A percentile compares a stretch with the other conserved stretches of the same genome.
These are phyloP conservation scores for Carcina quercana DNA, from an alignment of 2,888 invertebrate species.

Conservation along the genomic window DNA sequence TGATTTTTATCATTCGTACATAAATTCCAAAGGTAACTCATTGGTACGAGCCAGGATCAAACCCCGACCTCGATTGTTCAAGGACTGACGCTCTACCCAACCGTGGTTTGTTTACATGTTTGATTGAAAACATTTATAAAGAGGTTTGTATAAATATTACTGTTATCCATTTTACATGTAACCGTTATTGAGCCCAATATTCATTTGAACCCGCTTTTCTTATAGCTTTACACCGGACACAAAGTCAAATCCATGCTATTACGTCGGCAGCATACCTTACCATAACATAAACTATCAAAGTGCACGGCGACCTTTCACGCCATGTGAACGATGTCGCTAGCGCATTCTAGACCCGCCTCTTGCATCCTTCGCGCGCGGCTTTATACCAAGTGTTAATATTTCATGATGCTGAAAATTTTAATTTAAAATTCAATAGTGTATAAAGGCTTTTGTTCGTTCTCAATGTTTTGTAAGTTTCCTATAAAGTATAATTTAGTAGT, in stretches of 20 bases:
- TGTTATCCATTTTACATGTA: too few relatives aligned
- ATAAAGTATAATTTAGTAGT: too few relatives aligned
- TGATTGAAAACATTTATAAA: too few relatives aligned
- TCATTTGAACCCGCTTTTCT: constrained; percentile 20
- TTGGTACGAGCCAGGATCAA: too few relatives aligned
- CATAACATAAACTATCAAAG: constrained; percentile 40
- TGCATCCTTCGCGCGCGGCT: constrained; percentile 40
- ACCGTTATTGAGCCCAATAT: too few relatives aligned
- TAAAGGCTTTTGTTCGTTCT: constrained; percentile 18
- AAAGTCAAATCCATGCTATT: constrained; percentile 31
- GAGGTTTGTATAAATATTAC: too few relatives aligned
- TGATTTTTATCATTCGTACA: too few relatives aligned
- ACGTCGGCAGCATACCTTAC: constrained; percentile 31
- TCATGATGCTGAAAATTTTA: constrained; percentile 52
- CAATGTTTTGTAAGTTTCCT: constrained; percentile 15
- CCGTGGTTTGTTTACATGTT: too few relatives aligned
- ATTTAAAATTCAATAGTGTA: constrained; percentile 43
- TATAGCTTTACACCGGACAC: constrained; percentile 14
- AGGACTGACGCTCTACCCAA: too few relatives aligned
- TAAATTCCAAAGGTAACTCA: too few relatives aligned
- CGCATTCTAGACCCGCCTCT: constrained; percentile 53
- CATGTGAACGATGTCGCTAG: constrained; percentile 34
- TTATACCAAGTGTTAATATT: constrained; percentile 52
- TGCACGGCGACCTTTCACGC: constrained; percentile 47
- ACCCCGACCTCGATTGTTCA: too few relatives aligned